Conservation (phyloP, 37 sponge, comb jelly and placozoan species). For the Theonella swinhoei region DNA sequence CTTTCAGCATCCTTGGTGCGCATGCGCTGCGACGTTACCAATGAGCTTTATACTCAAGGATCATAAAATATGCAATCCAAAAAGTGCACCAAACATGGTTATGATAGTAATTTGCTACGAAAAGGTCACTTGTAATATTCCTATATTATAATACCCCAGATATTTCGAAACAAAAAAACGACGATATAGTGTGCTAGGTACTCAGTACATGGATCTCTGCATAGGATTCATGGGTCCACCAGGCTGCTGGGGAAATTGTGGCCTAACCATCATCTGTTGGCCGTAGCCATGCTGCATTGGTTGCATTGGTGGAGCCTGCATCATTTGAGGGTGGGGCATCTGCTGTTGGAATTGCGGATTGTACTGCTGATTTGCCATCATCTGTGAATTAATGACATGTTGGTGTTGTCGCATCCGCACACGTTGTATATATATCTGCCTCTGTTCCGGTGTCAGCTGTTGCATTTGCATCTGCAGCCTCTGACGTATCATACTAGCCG, state of each 20-base stretch:
- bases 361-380: neutral
- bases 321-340: constrained; percentile 15
- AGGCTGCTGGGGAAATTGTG: constrained; percentile 30
- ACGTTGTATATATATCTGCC: neutral
- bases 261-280: neutral
- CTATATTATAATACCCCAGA: no score
- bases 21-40: no score
- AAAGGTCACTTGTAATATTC: no score
- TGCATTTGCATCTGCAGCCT: constrained; percentile 1
- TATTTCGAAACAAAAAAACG: no score
- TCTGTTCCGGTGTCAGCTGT: constrained; percentile 1
- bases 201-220: constrained; percentile 23
- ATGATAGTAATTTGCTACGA: no score
- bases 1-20: no score
- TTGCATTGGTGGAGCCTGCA: constrained; percentile 12
- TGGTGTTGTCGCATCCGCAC: constrained; percentile 37
- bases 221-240: constrained; percentile 11
- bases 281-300: neutral
- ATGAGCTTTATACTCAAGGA: no score
- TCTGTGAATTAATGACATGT: neutral
- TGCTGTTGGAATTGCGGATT: neutral
- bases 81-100: no score
- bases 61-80: no score
- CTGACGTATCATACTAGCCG: neutral
- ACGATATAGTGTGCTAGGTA: no score